Percentiles rank a stretch among this genome's conserved stretches.
Evolutionary conservation across 2,797 vertebrate species (phyloP).

Genomic region (Urocyon cinereoargenteus): DNA sequence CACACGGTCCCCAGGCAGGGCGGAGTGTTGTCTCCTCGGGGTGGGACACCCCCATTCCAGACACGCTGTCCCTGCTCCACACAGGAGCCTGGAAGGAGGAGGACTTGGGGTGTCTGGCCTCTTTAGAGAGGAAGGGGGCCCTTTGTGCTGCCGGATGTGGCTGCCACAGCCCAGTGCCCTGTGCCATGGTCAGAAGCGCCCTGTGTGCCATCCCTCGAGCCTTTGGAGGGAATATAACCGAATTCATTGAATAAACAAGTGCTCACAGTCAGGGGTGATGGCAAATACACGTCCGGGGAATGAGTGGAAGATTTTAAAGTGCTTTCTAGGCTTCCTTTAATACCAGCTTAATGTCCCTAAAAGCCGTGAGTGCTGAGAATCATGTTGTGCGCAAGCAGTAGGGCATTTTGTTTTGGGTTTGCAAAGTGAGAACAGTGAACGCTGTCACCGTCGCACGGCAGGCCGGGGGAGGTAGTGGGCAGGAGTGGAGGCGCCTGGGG

Average conservation of each 20-base stretch:
- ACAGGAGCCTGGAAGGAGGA: not conserved
- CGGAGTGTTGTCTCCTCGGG: rapidly evolving
- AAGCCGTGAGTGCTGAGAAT: not conserved
- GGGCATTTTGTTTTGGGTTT: not conserved
- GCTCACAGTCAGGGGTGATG: not conserved
- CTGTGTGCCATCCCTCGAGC: not conserved
- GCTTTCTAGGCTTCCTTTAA: not conserved
- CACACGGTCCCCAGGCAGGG: not conserved
- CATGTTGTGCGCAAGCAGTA: not conserved
- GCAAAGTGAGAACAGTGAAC: not conserved
- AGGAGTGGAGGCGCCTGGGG: not conserved
- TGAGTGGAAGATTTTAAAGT: not conserved
- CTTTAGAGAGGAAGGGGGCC: not conserved
- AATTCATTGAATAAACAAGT: not conserved
- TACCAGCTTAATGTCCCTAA: not conserved
- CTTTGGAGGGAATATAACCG: not conserved
- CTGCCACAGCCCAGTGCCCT: rapidly evolving
- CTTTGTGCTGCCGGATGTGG: not conserved
- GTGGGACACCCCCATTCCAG: rapidly evolving
- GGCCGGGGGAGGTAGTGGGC: rapidly evolving
- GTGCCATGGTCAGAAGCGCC: too few species aligned
- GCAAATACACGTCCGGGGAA: not conserved
- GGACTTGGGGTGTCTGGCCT: not conserved
- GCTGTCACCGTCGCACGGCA: not conserved
- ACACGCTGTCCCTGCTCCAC: not conserved